Conservation (phyloP, 2,888 invertebrate genomes). For the Subacronicta megacephala region DNA sequence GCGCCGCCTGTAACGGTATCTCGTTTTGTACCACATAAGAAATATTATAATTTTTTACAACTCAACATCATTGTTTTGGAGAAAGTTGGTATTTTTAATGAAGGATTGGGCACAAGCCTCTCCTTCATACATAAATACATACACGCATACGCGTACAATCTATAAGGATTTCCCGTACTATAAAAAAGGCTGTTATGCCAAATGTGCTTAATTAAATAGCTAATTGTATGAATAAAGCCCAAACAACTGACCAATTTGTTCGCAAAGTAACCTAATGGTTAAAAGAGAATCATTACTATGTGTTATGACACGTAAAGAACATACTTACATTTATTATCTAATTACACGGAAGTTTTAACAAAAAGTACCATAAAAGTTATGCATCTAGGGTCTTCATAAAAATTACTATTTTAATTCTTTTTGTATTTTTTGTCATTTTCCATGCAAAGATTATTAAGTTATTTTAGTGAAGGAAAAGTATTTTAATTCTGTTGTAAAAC, state of each 20-base stretch:
- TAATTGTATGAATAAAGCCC: not conserved
- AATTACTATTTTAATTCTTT: no score
- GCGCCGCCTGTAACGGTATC: slow-evolving; percentile 29
- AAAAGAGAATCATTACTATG: slow-evolving; percentile 20
- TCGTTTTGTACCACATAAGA: slow-evolving; percentile 12
- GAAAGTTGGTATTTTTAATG: slow-evolving; percentile 25
- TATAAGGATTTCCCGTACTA: no score
- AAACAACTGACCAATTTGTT: slow-evolving; percentile 4
- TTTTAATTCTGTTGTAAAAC: no score
- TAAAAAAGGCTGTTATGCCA: no score
- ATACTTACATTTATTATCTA: slow-evolving; percentile 11
- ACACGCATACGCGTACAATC: no score
- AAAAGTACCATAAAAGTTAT: slow-evolving; percentile 18
- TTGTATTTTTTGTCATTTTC: no score
- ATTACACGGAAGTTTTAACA: slow-evolving; percentile 22
- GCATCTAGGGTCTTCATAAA: not conserved
- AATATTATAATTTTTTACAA: slow-evolving; percentile 13
- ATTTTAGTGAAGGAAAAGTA: no score
- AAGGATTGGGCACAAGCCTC: not conserved
- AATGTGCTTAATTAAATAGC: no score
- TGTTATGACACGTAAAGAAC: slow-evolving; percentile 32
- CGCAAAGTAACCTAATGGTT: not conserved
- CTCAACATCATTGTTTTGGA: slow-evolving; percentile 1
- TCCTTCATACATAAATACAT: no score
- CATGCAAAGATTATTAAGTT: no score